Evolutionary conservation across 2,797 vertebrate genomes (phyloP), one percentile per base, ranked within the genome.

Genomic region (Acanthornis magna): DNA sequence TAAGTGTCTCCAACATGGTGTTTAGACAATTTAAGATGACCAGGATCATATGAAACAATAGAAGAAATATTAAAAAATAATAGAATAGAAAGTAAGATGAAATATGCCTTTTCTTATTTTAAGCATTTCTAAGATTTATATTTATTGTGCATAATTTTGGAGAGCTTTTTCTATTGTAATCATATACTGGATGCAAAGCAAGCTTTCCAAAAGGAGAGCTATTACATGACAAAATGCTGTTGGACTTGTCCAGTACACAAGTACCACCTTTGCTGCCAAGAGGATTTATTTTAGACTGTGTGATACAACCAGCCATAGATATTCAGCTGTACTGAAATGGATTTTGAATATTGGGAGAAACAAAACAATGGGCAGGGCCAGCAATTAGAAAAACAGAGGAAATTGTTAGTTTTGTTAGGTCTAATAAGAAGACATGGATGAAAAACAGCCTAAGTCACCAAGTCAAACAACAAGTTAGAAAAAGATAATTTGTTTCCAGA

Each of bases 401-500:
- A 95, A 85, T 15, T 25, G n/a, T 51, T 73, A 19, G 10, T n/a
- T 83, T 83, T 83, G 43, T 61, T 55, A 20, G 16, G 67, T 36
- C 11, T 62, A 60, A 75, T 16, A 73, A 45, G 20, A 55, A 62
- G 58, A 45, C 36, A 10, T 0, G 4, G 4, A 91, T 8, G 26
- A 74, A 81, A 87, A 89, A 58, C 13, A 76, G 42, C 38, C 14
- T 34, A 32, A 75, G 42, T 53, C 72, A 88, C 36, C 29, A 78
- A 77, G 53, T 91, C 47, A 93, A 93, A 93, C 32, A 86, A 54
- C 76, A 87, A 2, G 23, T 61, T 54, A 85, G 62, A 70, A 95
- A 94, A 88, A 82, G 81, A 72, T 8, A 86, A 89, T 70, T 89
- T 85, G 19, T 86, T 93, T 93, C 65, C 76, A 93, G 78, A 74